Conservation (phyloP, 2,113 vertebrate genomes). For the Aix galericulata region DNA sequence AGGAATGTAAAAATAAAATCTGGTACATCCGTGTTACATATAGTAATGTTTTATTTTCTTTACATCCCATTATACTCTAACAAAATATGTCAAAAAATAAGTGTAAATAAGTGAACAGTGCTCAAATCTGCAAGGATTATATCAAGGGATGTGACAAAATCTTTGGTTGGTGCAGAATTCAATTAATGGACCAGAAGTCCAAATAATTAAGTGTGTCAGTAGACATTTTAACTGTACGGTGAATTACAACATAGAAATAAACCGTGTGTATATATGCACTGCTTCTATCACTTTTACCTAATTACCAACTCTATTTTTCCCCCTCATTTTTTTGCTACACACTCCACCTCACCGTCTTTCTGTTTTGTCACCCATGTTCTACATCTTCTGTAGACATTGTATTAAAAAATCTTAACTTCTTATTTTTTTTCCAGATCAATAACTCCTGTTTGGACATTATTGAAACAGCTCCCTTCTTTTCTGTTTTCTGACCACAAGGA, state of each 20-base stretch:
- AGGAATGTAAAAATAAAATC: slow-evolving; percentile 60
- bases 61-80: slow-evolving; percentile 15
- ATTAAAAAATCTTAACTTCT: neutral
- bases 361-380: neutral
- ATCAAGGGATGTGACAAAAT: neutral
- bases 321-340: neutral
- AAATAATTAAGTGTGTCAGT: neutral
- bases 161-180: neutral
- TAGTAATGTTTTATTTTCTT: slow-evolving; percentile 59
- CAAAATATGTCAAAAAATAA: slow-evolving; percentile 56
- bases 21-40: slow-evolving; percentile 46
- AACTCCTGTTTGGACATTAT: neutral
- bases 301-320: neutral
- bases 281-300: neutral
- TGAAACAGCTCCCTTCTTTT: neutral
- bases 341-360: neutral
- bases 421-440: neutral
- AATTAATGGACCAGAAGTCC: neutral
- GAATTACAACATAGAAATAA: neutral
- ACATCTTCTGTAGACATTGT: neutral
- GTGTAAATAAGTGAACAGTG: slow-evolving; percentile 54
- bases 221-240: neutral
- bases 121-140: slow-evolving; percentile 7
- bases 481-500: neutral
- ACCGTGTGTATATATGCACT: neutral